Percentiles rank a stretch among this genome's conserved stretches.
Conservation (phyloP, 1,140 invertebrate species). For the Neodiprion fabricii region DNA sequence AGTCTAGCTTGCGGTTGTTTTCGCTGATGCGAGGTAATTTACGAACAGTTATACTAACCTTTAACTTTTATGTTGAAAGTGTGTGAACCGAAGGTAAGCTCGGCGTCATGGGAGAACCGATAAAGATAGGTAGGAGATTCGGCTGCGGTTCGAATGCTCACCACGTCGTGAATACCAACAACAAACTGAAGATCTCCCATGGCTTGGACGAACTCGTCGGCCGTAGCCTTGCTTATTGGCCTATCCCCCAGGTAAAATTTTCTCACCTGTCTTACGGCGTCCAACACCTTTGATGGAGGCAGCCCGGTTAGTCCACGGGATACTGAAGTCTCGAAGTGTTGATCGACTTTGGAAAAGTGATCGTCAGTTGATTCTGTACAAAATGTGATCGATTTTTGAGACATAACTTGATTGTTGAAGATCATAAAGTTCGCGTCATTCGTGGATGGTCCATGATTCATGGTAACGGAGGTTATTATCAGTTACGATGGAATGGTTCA, state of each 20-base stretch:
- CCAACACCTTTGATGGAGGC: not conserved
- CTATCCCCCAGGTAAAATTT: not conserved
- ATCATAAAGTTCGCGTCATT: no score
- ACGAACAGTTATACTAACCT: not conserved
- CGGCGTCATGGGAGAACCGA: not conserved
- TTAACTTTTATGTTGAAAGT: not conserved
- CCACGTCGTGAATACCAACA: not conserved
- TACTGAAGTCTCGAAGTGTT: not conserved
- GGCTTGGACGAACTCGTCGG: not conserved
- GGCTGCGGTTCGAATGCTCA: not conserved
- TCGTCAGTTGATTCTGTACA: not conserved
- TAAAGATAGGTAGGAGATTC: not conserved
- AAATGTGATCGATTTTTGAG: not conserved
- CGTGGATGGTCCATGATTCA: no score
- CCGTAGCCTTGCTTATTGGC: not conserved
- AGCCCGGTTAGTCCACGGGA: not conserved
- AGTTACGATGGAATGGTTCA: no score
- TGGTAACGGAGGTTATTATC: no score
- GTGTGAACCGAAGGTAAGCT: not conserved
- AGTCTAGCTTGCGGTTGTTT: not conserved
- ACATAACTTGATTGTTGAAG: no score
- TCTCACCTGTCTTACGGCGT: not conserved
- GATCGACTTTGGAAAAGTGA: not conserved
- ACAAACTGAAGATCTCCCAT: not conserved
- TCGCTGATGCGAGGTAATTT: no score